Base-by-base conservation (phyloP, 1,140 invertebrate species). In the Drosophila kepulauana region DNA sequence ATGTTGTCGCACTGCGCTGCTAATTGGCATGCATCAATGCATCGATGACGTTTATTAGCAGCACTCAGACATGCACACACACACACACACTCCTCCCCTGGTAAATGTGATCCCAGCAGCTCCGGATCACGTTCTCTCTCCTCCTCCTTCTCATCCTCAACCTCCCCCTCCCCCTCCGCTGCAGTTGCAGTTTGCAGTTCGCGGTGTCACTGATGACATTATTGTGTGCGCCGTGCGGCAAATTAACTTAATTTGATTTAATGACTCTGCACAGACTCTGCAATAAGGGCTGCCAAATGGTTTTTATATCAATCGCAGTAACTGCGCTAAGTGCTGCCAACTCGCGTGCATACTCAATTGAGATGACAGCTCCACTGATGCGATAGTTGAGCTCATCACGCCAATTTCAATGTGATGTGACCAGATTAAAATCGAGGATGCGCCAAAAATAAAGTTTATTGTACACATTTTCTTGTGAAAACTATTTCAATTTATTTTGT, bases 21-120 rank as follows among this genome's bases (percentile, higher is more conserved):
- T 87, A 87, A 87, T 87, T 87, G 84, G 80, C 84, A 87, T 87
- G 84, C 84, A 88, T 88, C 82, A 82, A 80, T 88, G 84, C 79
- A 87, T 82, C 84, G 84, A 87, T 87, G 84, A 87, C 84, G 80
- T 88, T 87, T 87, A 87, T 87, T 88, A 88, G 84, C 84, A 77
- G 80, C 75, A 68, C 84, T 84, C 84, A 80, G 84, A 71, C 71
- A 74, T 74, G 49, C 65, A 79, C 68, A 72, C 82, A 67, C 67
- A 67, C 67, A 20, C 66, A 33, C 5, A 15, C 13, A 16, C 5
- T 57, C 25, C 35, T 10, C 35, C 35, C 8, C 35, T 38, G 33
- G 25, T 25, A 28, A 8, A 10, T 13, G 49, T n/a, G 25, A 30
- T 30, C 51, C 51, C 51, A 35, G n/a, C 8, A 35, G 25, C 6